These are phyloP conservation scores for Oryzias curvinotus DNA, from an alignment of 2,113 vertebrate genomes.

Conservation along the genomic window DNA sequence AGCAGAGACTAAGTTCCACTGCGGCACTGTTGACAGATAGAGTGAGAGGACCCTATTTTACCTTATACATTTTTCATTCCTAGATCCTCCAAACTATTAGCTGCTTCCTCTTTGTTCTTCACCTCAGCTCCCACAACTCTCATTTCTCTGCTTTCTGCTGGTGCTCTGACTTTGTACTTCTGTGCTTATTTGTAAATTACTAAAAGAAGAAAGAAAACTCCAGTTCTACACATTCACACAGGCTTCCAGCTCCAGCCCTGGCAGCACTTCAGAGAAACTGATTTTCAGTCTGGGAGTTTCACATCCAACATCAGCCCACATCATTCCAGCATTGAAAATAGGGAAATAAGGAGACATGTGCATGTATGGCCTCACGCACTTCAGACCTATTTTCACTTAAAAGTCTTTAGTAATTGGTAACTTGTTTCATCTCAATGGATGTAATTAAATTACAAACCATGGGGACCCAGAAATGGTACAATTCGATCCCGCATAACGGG, in stretches of 20 bases:
- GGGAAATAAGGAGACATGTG: too few species aligned
- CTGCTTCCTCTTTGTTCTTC: conserved; percentile 56
- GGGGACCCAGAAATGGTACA: too few species aligned
- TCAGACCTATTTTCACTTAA: too few species aligned
- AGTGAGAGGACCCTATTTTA: conserved; percentile 66
- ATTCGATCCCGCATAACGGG: too few species aligned
- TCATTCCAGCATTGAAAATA: neutral
- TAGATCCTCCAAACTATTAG: conserved; percentile 63
- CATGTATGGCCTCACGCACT: too few species aligned
- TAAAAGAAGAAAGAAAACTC: conserved; percentile 3
- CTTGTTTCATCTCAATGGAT: too few species aligned
- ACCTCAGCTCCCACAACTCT: conserved; percentile 32
- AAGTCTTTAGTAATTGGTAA: too few species aligned
- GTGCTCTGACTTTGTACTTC: conserved; percentile 43
- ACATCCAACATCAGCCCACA: neutral
- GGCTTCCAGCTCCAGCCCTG: conserved; percentile 1
- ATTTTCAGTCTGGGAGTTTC: neutral
- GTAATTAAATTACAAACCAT: too few species aligned
- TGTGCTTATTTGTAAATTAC: conserved; percentile 38
- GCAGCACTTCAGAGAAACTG: neutral
- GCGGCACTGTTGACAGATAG: conserved; percentile 59
- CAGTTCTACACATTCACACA: neutral
- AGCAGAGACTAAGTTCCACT: conserved; percentile 57
- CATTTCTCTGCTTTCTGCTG: conserved; percentile 48
- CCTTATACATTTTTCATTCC: conserved; percentile 64